A percentile compares a stretch with the other conserved stretches of the same genome.
phyloP scores from a whole-genome alignment of 2,888 invertebrate genomes.

The Dicyrtoma fusca region DNA sequence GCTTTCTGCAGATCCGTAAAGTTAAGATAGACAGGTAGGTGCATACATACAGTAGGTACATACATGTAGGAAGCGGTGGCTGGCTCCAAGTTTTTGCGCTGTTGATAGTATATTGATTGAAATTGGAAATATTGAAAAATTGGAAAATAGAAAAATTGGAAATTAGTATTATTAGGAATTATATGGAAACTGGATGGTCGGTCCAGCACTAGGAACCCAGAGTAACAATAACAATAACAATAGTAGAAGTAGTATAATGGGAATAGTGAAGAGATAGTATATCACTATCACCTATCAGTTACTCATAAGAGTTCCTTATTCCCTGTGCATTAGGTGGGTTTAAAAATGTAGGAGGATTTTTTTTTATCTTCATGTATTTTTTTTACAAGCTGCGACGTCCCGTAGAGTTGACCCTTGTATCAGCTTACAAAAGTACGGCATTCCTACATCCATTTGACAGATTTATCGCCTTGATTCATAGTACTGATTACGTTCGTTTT shows the following conservation, averaged over 20 bases:
- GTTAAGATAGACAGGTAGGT: no score
- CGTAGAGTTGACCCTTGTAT: constrained; percentile 58
- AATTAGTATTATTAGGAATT: no score
- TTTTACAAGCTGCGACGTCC: constrained; percentile 57
- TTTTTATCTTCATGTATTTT: constrained; percentile 40
- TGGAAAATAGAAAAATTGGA: no score
- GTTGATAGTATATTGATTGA: no score
- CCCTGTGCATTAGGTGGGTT: constrained; percentile 20
- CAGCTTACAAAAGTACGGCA: constrained; percentile 58
- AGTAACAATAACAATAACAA: no score
- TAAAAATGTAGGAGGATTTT: constrained; percentile 57
- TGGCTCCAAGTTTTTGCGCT: no score
- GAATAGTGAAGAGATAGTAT: constrained; percentile 1
- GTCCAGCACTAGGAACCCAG: no score
- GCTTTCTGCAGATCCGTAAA: no score
- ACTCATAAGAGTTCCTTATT: neutral
- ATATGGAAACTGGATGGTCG: no score
- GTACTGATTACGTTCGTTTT: constrained; percentile 57
- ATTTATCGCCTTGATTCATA: constrained; percentile 58
- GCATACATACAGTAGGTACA: no score
- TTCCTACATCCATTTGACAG: constrained; percentile 58
- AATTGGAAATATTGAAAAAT: no score
- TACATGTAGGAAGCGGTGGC: no score
- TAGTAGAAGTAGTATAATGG: neutral
- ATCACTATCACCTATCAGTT: neutral